Evolutionary conservation across 2,888 invertebrate species (phyloP).

Genomic region (Drosophila trichaetosa): DNA sequence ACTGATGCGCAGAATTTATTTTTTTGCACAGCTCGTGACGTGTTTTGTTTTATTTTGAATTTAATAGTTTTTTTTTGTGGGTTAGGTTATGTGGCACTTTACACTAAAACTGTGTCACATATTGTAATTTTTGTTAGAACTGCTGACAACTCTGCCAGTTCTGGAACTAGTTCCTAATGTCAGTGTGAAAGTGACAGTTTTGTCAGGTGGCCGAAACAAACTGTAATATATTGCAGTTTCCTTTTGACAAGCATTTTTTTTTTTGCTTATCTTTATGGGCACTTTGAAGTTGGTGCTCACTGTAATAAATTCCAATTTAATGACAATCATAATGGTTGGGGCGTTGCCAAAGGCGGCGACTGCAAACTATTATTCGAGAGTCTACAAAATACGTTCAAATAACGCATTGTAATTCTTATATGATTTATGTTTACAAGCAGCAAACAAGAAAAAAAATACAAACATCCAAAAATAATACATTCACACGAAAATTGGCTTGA

Average conservation of each 20-base stretch:
- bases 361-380: conserved; percentile 32
- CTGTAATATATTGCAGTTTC: conserved; percentile 11
- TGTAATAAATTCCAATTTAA: conserved; percentile 33
- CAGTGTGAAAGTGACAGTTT: conserved; percentile 1
- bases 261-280: conserved; percentile 26
- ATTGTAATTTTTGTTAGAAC: background rate
- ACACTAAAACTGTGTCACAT: background rate
- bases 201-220: conserved; percentile 1
- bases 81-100: conserved; percentile 1
- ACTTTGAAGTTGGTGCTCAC: conserved; percentile 20
- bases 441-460: conserved; percentile 26
- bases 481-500: conserved; percentile 43
- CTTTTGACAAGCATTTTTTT: conserved; percentile 4
- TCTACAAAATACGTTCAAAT: conserved; percentile 6
- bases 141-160: background rate
- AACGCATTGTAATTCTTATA: conserved; percentile 41
- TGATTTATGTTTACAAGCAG: conserved; percentile 60
- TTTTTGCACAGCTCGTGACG: conserved; percentile 8
- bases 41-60: conserved; percentile 5
- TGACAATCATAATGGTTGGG: conserved; percentile 21
- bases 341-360: background rate
- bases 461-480: conserved; percentile 19
- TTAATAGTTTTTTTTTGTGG: background rate
- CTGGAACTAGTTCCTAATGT: background rate
- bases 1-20: conserved; percentile 7